Evolutionary conservation across 2,888 invertebrate species (phyloP).

Genomic region (Papilio demoleus): DNA sequence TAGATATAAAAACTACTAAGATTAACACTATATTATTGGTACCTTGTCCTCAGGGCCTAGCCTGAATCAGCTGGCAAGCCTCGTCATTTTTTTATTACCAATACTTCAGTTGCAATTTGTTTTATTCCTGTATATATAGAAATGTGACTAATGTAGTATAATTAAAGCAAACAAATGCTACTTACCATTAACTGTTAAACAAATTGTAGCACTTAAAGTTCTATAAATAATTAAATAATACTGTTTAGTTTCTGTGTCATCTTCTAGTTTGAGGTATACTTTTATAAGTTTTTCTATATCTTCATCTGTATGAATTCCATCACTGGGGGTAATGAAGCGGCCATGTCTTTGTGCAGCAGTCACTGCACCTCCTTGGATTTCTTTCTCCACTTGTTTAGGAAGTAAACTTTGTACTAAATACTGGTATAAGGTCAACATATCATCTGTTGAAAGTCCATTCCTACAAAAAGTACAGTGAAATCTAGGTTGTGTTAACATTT

Average conservation of each 20-base stretch:
- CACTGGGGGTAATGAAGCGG: conserved; percentile 74
- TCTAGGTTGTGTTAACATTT: too few species aligned
- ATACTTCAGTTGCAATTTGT: too few species aligned
- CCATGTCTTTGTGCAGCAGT: conserved; percentile 78
- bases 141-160: too few species aligned
- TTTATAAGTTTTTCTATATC: conserved; percentile 87
- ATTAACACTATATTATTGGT: too few species aligned
- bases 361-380: conserved; percentile 87
- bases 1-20: too few species aligned
- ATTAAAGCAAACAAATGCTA: neutral
- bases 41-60: too few species aligned
- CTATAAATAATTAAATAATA: conserved; percentile 93
- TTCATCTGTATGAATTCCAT: conserved; percentile 68
- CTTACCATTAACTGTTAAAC: conserved; percentile 92
- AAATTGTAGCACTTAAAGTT: conserved; percentile 92
- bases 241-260: conserved; percentile 81
- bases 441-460: conserved; percentile 92
- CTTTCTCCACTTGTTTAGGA: conserved; percentile 89
- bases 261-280: conserved; percentile 86
- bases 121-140: too few species aligned
- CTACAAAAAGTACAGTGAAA: conserved; percentile 68
- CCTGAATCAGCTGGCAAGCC: too few species aligned
- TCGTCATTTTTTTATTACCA: too few species aligned
- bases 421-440: conserved; percentile 95
- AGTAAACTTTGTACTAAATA: conserved; percentile 92